Evolutionary conservation across 2,888 invertebrate genomes (phyloP), one percentile per base, ranked within the genome.

Genomic region (Melikaiella ostensackeni): DNA sequence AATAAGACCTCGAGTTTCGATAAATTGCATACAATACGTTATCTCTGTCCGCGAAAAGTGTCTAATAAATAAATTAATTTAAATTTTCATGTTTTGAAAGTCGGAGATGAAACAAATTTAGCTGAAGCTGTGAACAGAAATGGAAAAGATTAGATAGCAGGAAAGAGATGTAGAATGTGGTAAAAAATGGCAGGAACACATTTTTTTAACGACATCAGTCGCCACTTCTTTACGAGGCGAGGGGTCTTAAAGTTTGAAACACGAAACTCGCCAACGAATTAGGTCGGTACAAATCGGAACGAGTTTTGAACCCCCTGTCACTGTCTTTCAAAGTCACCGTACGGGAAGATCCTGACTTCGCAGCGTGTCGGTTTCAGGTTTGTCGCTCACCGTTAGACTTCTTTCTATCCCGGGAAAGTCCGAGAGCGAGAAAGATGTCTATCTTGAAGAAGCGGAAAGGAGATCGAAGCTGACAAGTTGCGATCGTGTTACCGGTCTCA

Each of bases 381-480:
- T 70, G 70, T 70, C 70, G 70, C 70, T 70, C 70, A 70, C 70
- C 50, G 70, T 70, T 70, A 70, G 70, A 27, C 70, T 70, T 70
- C 70, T 50, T 70, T 70, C 70, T 50, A 70, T 70, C 70, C 50
- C 46, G 50, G 46, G 70, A 70, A 70, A 70, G 30, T 70, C 11
- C 30, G 30, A 50, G 50, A 30, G 70, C 70, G 70, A 70, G 70
- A 70, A 70, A 70, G 70, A 70, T 70, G 50, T 70, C 70, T 70
- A 70, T 70, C 70, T 70, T 70, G 70, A 70, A 70, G 70, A 50
- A 70, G 70, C 70, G 30, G 50, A 70, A 70, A 70, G 70, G 50
- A 70, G 70, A 70, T 70, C 70, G 70, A 70, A 70, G 70, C 70
- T 70, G 70, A 70, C 70, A 70, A 33, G 70, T 70, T 70, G 70